Base-by-base conservation (phyloP, 2,888 invertebrate species). In the Junonia oenone region DNA sequence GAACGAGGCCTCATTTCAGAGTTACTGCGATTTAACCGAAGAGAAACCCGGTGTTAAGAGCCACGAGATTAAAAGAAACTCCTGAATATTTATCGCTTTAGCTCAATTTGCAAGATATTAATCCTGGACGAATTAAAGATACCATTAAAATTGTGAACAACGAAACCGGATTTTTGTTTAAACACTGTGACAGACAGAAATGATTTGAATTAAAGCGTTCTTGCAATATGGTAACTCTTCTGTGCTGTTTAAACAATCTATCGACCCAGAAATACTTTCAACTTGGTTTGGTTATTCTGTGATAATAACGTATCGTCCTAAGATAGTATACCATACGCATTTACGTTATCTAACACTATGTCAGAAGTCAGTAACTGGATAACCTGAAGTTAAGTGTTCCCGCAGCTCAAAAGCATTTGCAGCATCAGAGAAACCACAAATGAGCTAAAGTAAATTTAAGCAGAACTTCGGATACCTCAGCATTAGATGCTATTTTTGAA, bases 41-140 rank as follows among this genome's bases (percentile, higher is more conserved):
- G 56, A 58, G 63, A 63, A 62, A 65, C 57, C 59, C 63, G 62
- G 57, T 56, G 56, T 61, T 59, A 64, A 63, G 64, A 62, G 62
- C 45, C 17, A 38, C 11, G 38, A 59, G 61, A 59, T 62, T 62
- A 69, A 69, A 70, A 67, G 63, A 64, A 65, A 59, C 62, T 58
- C 64, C 56, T 73, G 71, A 73, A 73, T 73, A 73, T 72, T 73
- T 70, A 72, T 72, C 58, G 60, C 55, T 61, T 63, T 56, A 66
- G 67, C 66, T 62, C 60, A 68, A 71, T 73, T 73, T 72, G 70
- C 71, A 72, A 68, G 68, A 68, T 69, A 72, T 71, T 72, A 68
- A 67, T 68, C 64, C 65, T 58, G 63, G 53, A 58, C 56, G 63
- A 55, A 61, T 67, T 64, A 66, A 66, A 66, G 64, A 63, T 64